Evolutionary conservation across 1,140 invertebrate genomes (phyloP), one percentile per base, ranked within the genome.

Genomic region (Elymnias hypermnestra): DNA sequence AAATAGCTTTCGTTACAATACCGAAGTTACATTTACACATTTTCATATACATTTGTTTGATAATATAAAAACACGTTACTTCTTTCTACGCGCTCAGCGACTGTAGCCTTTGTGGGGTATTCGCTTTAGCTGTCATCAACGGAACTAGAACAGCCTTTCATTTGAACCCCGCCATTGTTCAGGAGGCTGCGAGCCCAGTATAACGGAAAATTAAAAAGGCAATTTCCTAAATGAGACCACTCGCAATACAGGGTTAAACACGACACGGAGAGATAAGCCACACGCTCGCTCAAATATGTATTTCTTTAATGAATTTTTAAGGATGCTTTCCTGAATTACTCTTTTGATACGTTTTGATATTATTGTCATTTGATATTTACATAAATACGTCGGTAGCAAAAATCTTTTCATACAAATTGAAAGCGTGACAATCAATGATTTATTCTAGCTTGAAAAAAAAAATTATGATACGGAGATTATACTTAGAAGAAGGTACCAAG

Each of bases 201-300:
- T 68, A 54, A 63, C 60, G 64, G 67, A 70, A 73, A 78, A 78
- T 78, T 75, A 75, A 75, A 78, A 75, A 70, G 72, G 68, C 63
- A 67, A 78, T 74, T 72, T 62, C 67, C 68, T 63, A 70, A 74
- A 73, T 73, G 61, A 69, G 62, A 53, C 57, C 56, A 61, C 62
- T 63, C 52, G 57, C 50, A 63, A 48, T 56, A 53, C 28, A 55
- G 61, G 57, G 61, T 68, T 65, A 57, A 58, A 57, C 49, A 49
- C 40, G 52, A 52, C 44, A 39, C 50, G 48, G 35, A 25, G 14
- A 56, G 52, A 61, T 60, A 64, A 60, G 42, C 47, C 13, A 33
- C 49, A 26, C 36, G 13, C 35, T 18, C 21, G 22, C 5, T 18
- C 17, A 26, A 36, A 42, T 50, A 28, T 43, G 22, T 4, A 28